Evolutionary conservation across 2,888 invertebrate genomes (phyloP).

Genomic region (Choristoneura rosaceana): DNA sequence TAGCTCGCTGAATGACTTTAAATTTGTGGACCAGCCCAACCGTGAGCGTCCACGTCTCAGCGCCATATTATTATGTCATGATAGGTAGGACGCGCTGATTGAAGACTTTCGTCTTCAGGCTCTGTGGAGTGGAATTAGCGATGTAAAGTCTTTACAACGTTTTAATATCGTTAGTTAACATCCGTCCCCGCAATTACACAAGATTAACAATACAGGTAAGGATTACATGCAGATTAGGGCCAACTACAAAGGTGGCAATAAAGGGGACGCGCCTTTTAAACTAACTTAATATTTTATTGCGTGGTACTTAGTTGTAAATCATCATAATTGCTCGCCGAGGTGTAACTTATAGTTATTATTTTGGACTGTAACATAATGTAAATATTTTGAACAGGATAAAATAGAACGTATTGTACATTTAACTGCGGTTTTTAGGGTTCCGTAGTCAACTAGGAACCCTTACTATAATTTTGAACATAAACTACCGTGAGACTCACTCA

Average conservation of each 20-base stretch:
- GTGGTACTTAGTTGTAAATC: conserved; percentile 29
- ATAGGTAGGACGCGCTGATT: too few relatives aligned
- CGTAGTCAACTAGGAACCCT: too few relatives aligned
- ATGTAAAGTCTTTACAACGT: not conserved
- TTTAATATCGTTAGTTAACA: conserved; percentile 15
- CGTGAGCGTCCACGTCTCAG: too few relatives aligned
- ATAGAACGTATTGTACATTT: too few relatives aligned
- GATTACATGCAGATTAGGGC: conserved; percentile 50
- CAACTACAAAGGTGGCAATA: conserved; percentile 39
- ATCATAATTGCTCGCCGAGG: conserved; percentile 28
- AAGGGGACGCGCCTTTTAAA: conserved; percentile 32
- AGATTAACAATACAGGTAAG: conserved; percentile 57
- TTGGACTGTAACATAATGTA: not conserved
- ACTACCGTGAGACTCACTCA: too few relatives aligned
- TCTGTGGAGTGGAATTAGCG: too few relatives aligned
- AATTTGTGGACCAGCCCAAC: too few relatives aligned
- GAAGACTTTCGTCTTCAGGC: too few relatives aligned
- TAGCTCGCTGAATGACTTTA: too few relatives aligned
- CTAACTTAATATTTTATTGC: conserved; percentile 38
- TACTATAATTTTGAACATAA: too few relatives aligned
- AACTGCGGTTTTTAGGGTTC: too few relatives aligned
- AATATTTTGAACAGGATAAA: not conserved
- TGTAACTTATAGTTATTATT: not conserved
- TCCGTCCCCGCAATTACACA: conserved; percentile 50
- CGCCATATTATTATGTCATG: too few relatives aligned